Percentiles rank a stretch among this genome's conserved stretches.
phyloP scores from a whole-genome alignment of 2,797 vertebrate species.

The Sardinella longiceps region DNA sequence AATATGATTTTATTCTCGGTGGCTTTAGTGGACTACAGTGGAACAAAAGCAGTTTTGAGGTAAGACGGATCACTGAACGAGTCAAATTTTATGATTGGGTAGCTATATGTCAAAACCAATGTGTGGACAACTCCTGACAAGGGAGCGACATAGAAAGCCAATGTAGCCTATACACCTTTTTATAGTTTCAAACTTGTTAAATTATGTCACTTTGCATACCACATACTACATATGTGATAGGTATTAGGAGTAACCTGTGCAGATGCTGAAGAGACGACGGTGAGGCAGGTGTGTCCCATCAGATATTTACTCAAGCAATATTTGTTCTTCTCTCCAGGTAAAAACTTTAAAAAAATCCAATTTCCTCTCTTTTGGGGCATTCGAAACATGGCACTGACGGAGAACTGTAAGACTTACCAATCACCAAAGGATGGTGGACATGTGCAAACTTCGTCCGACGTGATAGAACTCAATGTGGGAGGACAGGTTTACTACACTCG shows the following conservation, averaged over 20 bases:
- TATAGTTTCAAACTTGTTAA: not conserved
- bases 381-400: constrained; percentile 88
- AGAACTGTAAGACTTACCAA: constrained; percentile 91
- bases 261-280: not conserved
- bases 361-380: not conserved
- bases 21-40: not conserved
- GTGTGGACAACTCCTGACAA: not conserved
- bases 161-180: not conserved
- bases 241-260: not conserved
- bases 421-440: constrained; percentile 85
- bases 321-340: constrained; percentile 13
- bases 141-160: not conserved
- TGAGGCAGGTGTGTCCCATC: constrained; percentile 20
- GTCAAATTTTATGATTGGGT: not conserved
- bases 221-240: not conserved
- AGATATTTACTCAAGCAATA: not conserved
- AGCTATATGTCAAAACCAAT: not conserved
- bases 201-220: not conserved
- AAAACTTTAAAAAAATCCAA: not conserved
- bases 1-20: not conserved
- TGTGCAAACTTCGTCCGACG: constrained; percentile 87
- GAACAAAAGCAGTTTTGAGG: constrained; percentile 21
- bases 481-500: constrained; percentile 99
- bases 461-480: constrained; percentile 96
- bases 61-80: not conserved